phyloP scores from a whole-genome alignment of 2,797 vertebrate species.

The Hozukius guyotensis region DNA sequence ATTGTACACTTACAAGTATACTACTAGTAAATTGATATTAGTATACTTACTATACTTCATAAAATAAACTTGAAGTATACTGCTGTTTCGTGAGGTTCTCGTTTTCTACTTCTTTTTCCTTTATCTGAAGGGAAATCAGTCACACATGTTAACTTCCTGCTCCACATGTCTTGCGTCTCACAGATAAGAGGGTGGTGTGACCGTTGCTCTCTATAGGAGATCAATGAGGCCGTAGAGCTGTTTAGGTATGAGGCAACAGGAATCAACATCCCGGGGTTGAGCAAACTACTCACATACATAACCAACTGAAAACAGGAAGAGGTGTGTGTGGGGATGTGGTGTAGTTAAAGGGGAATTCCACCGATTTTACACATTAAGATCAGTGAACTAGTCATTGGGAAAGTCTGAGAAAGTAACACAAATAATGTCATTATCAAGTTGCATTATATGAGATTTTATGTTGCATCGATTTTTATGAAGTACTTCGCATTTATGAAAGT shows the following conservation, averaged over 20 bases:
- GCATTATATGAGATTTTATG: background rate
- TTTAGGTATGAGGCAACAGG: slow-evolving; percentile 30
- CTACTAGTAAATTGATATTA: too few relatives aligned
- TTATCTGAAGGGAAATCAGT: slow-evolving; percentile 1
- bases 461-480: background rate
- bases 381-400: slow-evolving; percentile 3
- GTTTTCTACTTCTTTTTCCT: slow-evolving; percentile 7
- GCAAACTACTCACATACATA: slow-evolving; percentile 46
- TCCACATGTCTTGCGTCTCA: slow-evolving; percentile 1
- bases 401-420: background rate
- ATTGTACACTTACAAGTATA: too few relatives aligned
- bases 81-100: too few relatives aligned
- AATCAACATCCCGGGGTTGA: slow-evolving; percentile 45
- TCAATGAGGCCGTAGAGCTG: slow-evolving; percentile 7
- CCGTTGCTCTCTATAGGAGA: background rate
- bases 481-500: background rate
- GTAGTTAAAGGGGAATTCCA: slow-evolving; percentile 65
- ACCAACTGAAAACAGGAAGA: slow-evolving; percentile 76
- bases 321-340: background rate
- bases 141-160: slow-evolving; percentile 14
- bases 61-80: too few relatives aligned
- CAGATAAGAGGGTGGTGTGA: slow-evolving; percentile 23
- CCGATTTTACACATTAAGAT: slow-evolving; percentile 30
- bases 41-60: too few relatives aligned
- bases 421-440: background rate